These are phyloP conservation scores for Tethya wilhelma DNA, from an alignment of 37 sponge, comb jelly and placozoan genomes.

Conservation along the genomic window DNA sequence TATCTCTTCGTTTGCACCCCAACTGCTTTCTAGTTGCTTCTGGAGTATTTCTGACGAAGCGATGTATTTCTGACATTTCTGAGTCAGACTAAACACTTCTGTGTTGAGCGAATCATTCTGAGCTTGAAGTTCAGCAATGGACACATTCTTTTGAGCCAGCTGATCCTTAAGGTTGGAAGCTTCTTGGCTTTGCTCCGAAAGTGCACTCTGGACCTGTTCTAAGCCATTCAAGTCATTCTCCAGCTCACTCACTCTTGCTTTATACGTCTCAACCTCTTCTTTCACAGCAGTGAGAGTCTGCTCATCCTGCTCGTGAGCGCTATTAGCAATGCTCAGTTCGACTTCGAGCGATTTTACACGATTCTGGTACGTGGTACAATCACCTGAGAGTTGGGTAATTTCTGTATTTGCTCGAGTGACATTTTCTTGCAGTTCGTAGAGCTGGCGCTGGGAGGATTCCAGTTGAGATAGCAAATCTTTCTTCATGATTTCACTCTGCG, in stretches of 20 bases:
- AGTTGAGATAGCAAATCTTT: slow-evolving; percentile 59
- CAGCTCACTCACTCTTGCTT: slow-evolving; percentile 8
- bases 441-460: slow-evolving; percentile 33
- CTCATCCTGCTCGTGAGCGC: slow-evolving; percentile 6
- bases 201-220: background rate
- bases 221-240: background rate
- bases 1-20: slow-evolving; percentile 29
- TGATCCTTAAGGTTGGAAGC: background rate
- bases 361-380: slow-evolving; percentile 22
- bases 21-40: slow-evolving; percentile 22
- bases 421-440: slow-evolving; percentile 17
- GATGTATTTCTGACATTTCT: slow-evolving; percentile 8
- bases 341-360: slow-evolving; percentile 27
- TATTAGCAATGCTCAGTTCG: slow-evolving; percentile 41
- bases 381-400: slow-evolving; percentile 9
- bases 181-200: background rate
- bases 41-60: slow-evolving; percentile 10
- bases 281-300: background rate
- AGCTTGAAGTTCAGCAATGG: slow-evolving; percentile 21
- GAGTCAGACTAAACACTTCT: slow-evolving; percentile 21
- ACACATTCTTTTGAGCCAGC: slow-evolving; percentile 26
- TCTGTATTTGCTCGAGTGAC: background rate
- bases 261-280: slow-evolving; percentile 9
- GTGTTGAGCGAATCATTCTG: slow-evolving; percentile 40
- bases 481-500: slow-evolving; percentile 20